Evolutionary conservation across 2,113 vertebrate species (phyloP), one percentile per base, ranked within the genome.

Genomic region (Malurus alboscapulatus): DNA sequence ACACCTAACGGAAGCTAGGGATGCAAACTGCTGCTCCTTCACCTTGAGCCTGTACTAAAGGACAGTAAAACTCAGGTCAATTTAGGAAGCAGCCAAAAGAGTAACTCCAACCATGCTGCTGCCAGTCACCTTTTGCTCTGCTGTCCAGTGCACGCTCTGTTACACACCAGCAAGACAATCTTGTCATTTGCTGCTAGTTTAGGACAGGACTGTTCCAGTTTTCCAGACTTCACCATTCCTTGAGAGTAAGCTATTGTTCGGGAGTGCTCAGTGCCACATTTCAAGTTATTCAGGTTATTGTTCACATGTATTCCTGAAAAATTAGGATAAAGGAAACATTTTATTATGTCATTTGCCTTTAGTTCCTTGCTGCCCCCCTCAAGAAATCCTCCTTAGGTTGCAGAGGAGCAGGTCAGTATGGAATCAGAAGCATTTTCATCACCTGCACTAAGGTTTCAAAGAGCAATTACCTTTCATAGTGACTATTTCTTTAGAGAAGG

Each of bases 211-310:
- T 97, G 97, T 17, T 98, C 98, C 80, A 90, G 62, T 68, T 94
- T 97, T 34, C 97, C 98, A 89, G 93, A 91, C 74, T 96, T 97
- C 48, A 42, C 72, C 5, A 63, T 38, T 84, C 92, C 79, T 94
- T 99, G 98, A 96, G 98, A 95, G 90, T 98, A 97, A 17, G 98
- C 97, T 22, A 98, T 92, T 17, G 98, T 98, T 95, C 98, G 97
- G 82, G 97, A 97, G 95, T 97, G 98, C 93, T 99, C 99, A 73
- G 96, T 92, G 82, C 97, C 98, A 69, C 98, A 98, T 95, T 99
- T 99, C 95, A 99, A 97, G 97, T 99, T 99, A 97, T 99, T 99
- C 95, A 99, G 98, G 96, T 99, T 99, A 96, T 98, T 98, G 96
- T 99, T 99, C 93, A 99, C 98, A 58, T 99, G 98, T 71, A 99